Evolutionary conservation across 2,888 invertebrate species (phyloP).

Genomic region (Trichogramma dendrolimi): DNA sequence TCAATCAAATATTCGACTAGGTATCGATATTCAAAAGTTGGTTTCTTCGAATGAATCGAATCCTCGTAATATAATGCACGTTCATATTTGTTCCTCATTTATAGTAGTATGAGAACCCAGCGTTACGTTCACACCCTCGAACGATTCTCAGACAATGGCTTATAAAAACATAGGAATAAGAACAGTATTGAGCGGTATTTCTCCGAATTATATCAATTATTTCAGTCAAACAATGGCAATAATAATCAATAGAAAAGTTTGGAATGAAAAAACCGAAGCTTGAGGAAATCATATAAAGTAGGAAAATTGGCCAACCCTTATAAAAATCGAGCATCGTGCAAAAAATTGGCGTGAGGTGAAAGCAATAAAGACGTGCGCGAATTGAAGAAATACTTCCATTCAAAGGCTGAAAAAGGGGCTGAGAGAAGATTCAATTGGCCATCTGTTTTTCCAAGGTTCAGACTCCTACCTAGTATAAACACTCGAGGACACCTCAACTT

Average conservation of each 20-base stretch:
- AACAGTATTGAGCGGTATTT: slow-evolving; percentile 5
- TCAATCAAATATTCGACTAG: too few relatives aligned
- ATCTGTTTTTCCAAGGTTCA: slow-evolving; percentile 53
- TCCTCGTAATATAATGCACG: too few relatives aligned
- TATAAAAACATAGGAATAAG: slow-evolving; percentile 17
- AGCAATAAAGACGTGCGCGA: background rate
- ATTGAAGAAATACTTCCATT: slow-evolving; percentile 16
- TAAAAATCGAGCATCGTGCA: slow-evolving; percentile 2
- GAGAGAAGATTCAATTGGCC: slow-evolving; percentile 50
- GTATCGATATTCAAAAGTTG: too few relatives aligned
- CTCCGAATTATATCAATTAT: slow-evolving; percentile 15
- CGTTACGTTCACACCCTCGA: too few relatives aligned
- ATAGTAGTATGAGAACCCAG: too few relatives aligned
- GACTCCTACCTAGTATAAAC: slow-evolving; percentile 52
- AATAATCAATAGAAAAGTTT: too few relatives aligned
- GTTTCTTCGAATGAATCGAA: too few relatives aligned
- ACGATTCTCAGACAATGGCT: slow-evolving; percentile 5
- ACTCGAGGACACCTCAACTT: slow-evolving; percentile 51
- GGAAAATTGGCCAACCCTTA: slow-evolving; percentile 22
- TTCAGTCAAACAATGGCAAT: background rate
- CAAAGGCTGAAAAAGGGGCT: slow-evolving; percentile 24
- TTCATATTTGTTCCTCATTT: too few relatives aligned
- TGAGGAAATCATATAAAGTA: background rate
- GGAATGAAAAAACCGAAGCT: too few relatives aligned
- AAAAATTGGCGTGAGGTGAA: background rate